Conservation (phyloP, 2,797 vertebrate genomes). For the Pagetopsis macropterus region DNA sequence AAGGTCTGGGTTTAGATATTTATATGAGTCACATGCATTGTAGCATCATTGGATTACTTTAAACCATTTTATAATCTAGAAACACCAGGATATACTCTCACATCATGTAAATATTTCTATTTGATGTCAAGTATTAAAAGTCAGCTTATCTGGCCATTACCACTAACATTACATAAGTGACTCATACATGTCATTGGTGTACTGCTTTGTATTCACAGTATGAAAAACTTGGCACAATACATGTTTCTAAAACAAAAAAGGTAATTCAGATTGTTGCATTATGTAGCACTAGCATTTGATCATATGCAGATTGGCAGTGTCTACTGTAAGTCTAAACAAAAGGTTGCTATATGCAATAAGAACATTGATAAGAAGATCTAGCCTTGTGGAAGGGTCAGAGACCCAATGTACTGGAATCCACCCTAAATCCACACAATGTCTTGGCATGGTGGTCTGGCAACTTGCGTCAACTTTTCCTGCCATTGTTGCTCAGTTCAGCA, state of each 20-base stretch:
- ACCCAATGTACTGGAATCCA: conserved; percentile 58
- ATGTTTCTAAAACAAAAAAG: conserved; percentile 6
- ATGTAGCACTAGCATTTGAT: conserved; percentile 29
- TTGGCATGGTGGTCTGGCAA: conserved; percentile 50
- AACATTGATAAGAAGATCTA: conserved; percentile 40
- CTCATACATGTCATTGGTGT: not conserved
- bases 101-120: conserved; percentile 50
- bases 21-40: conserved; percentile 51
- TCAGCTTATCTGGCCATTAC: conserved; percentile 46
- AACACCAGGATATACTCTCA: conserved; percentile 50
- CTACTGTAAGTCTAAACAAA: conserved; percentile 6
- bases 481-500: conserved; percentile 71
- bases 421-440: conserved; percentile 69
- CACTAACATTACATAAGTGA: conserved; percentile 34
- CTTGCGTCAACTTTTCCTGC: conserved; percentile 78
- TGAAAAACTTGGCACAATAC: not conserved
- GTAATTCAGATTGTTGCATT: conserved; percentile 11
- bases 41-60: conserved; percentile 64
- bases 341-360: conserved; percentile 44
- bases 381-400: conserved; percentile 70
- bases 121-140: conserved; percentile 54
- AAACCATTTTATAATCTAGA: conserved; percentile 43
- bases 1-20: conserved; percentile 55
- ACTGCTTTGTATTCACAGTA: conserved; percentile 2
- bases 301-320: conserved; percentile 4